Base-by-base conservation (phyloP, 2,113 vertebrate genomes). In the Axis porcinus region DNA sequence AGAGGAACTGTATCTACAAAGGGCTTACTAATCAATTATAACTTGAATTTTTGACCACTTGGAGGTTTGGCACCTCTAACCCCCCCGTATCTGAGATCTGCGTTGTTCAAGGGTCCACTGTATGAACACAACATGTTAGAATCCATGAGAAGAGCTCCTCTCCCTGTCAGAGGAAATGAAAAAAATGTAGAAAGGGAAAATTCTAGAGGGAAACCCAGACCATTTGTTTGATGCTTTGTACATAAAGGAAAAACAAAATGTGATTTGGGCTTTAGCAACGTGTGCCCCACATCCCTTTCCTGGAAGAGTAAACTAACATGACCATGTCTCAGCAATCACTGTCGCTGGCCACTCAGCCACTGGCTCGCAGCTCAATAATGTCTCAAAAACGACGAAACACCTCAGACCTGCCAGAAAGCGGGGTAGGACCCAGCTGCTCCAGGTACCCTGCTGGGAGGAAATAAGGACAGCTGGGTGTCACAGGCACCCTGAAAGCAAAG, bases 401-500 rank as follows among this genome's bases (percentile, higher is more conserved):
- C 79, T 91, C 74, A 62, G 79, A 54, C 84, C 62, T 88, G 30
- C 82, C 36, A 67, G 87, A 76, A 95, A 97, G 60, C 88, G 30
- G 85, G 78, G 27, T 96, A 83, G 79, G 74, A 54, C 55, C 13
- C 50, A 15, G 60, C n/a, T 57, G 83, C 64, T 74, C 79, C 81
- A 43, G 64, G 36, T 1, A 30, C 85, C 70, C 43, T 70, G 30
- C 88, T 36, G n/a, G 60, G 76, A 60, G 40, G 52, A 93, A 96
- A 91, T 33, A 55, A 89, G 81, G 95, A 40, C 85, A 70, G 84
- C 57, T 13, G 19, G 55, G 12, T 28, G 25, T 55, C 55, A 23
- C 3, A 2, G 43, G 17, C 12, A 36, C 94, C 81, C 52, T 6
- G 21, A 55, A 50, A 79, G 54, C 54, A 70, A 55, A 89, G 52